Base-by-base conservation (phyloP, 2,113 vertebrate species). In the Alligator mississippiensis region DNA sequence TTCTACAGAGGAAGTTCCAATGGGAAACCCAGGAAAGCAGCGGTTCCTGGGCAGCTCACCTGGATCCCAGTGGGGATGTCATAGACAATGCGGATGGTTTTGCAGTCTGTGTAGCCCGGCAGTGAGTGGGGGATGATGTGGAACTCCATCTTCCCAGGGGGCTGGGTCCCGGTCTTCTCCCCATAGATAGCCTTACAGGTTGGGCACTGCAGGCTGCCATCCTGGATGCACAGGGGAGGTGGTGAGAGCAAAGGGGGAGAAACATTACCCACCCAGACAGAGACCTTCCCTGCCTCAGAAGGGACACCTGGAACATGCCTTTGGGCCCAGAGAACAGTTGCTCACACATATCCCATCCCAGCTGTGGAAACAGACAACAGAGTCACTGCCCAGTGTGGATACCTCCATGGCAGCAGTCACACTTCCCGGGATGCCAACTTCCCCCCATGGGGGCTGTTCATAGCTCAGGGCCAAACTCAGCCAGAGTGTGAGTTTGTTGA, bases 111-210 rank as follows among this genome's bases (percentile, higher is more conserved):
- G 85, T 99, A 98, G 81, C 99, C 99, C 0, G 99, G 99, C 85
- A 99, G 98, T 62, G 98, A 99, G 97, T 99, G 99, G 11, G 99
- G 99, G 93, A 99, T 99, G 93, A 99, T 97, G 55, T 99, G 99
- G 82, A 99, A 99, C 85, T 99, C 99, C 99, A 99, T 99, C 97
- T 99, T 99, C 98, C 99, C 99, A 0, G 99, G 99, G 0, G 99
- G 99, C 97, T 99, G 99, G 0, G 99, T 99, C 76, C 99, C 99
- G 0, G 99, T 99, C 97, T 99, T 99, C 98, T 99, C 99, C 76
- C 99, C 99, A 0, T 99, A 99, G 94, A 99, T 99, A 92, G 99
- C 98, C 97, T 99, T 99, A 88, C 99, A 99, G 47, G 99, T 99
- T 30, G 99, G 99, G 82, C 99, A 99, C 96, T 99, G 99, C 95